Evolutionary conservation across 2,888 invertebrate genomes (phyloP).

Genomic region (Tubulanus polymorphus): DNA sequence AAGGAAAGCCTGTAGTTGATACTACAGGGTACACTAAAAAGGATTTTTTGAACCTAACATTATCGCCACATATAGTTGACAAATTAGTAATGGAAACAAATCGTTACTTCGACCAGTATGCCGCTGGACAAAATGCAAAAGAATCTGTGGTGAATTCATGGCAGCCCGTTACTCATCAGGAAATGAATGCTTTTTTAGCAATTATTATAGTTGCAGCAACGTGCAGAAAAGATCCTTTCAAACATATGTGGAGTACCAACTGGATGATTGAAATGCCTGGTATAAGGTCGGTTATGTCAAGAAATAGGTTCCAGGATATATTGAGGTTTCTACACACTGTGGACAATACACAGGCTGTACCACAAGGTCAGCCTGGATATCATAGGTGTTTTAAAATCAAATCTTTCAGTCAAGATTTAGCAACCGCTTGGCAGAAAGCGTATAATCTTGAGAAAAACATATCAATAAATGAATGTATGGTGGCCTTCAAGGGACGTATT

Average conservation of each 20-base stretch:
- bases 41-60: too few species aligned
- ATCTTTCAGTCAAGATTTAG: neutral
- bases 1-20: too few species aligned
- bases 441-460: neutral
- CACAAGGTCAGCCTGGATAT: neutral
- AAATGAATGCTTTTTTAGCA: neutral
- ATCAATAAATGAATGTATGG: neutral
- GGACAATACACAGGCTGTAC: neutral
- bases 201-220: neutral
- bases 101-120: too few species aligned
- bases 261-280: neutral
- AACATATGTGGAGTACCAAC: neutral
- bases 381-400: neutral
- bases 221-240: neutral
- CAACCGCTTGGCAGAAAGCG: neutral
- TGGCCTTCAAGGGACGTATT: neutral
- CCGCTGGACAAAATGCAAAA: too few species aligned
- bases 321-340: neutral
- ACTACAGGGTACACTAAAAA: too few species aligned
- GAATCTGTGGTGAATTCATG: neutral
- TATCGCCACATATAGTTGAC: too few species aligned
- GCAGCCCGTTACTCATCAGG: neutral
- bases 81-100: too few species aligned
- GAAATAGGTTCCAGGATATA: neutral
- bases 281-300: neutral